Base-by-base conservation (phyloP, 2,113 vertebrate genomes). In the Pluvialis apricaria region DNA sequence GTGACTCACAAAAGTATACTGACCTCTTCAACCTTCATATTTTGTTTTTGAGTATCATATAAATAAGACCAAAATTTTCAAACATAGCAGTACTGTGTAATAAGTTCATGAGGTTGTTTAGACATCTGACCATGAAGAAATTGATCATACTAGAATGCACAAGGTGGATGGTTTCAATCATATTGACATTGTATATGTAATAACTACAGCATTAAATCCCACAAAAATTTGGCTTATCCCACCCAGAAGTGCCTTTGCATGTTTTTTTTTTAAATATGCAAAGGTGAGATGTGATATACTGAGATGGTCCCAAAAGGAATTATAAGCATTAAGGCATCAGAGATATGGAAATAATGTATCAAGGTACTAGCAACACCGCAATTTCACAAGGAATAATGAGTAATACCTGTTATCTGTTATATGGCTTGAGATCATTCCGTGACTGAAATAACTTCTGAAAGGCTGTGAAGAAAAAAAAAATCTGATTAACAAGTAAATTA, bases 351-450 rank as follows among this genome's bases (percentile, higher is more conserved):
- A 90, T 45, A 61, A 79, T 4, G 2, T 11, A 47, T 3, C 2
- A 3, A 92, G 17, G 22, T 6, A 26, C 3, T 8, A 51, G 5
- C 6, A 24, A 54, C 32, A 76, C 3, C 61, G 44, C 21, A 32
- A 10, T 34, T 88, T 75, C 40, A 21, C 42, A 81, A 31, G 28
- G 16, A 82, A 79, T 21, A 52, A 17, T 8, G 15, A 84, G 7
- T 7, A 62, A 55, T 98, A 99, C 99, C 99, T 99, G 97, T 99
- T 99, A 94, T 99, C 99, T 85, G 99, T 98, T 94, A 99, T 98
- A 97, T 99, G 99, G 97, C 99, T 99, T 38, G 99, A 99, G 94
- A 99, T 98, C 98, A 99, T 98, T 45, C 99, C 99, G 21, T 99
- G 99, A 81, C 98, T 99, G 97, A 99, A 99, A 80, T 99, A 99